Percentiles rank a stretch among this genome's conserved stretches.
Evolutionary conservation across 2,113 vertebrate genomes (phyloP).

Genomic region (Campylomormyrus tamandua): DNA sequence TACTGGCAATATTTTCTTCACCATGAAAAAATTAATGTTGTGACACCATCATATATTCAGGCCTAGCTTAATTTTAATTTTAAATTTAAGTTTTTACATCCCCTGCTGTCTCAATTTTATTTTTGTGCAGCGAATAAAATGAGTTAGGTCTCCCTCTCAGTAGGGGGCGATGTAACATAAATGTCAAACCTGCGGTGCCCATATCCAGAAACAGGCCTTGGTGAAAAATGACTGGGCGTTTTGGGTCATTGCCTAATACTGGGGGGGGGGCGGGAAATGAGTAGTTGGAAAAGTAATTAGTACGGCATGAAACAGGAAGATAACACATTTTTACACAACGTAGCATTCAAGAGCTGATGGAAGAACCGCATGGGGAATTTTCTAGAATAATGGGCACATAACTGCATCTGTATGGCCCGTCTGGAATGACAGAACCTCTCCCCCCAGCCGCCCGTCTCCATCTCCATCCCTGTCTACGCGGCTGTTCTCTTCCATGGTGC

Average conservation of each 20-base stretch:
- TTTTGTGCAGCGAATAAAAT: neutral
- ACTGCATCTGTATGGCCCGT: neutral
- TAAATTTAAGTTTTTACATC: neutral
- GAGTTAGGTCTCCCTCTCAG: neutral
- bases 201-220: neutral
- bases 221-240: neutral
- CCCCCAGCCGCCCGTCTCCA: neutral
- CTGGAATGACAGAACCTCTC: neutral
- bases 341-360: neutral
- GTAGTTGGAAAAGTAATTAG: conserved; percentile 36
- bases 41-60: neutral
- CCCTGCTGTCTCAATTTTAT: neutral
- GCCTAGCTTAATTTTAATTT: neutral
- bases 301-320: conserved; percentile 10
- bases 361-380: neutral
- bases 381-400: conserved; percentile 3
- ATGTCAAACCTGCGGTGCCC: neutral
- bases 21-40: neutral
- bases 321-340: neutral
- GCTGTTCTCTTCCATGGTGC: neutral
- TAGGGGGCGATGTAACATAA: neutral
- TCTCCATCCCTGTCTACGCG: neutral
- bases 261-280: conserved; percentile 10
- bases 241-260: conserved; percentile 13
- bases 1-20: neutral